Evolutionary conservation across 1,140 invertebrate genomes (phyloP), one percentile per base, ranked within the genome.

Genomic region (Drosophila pseudoobscura): DNA sequence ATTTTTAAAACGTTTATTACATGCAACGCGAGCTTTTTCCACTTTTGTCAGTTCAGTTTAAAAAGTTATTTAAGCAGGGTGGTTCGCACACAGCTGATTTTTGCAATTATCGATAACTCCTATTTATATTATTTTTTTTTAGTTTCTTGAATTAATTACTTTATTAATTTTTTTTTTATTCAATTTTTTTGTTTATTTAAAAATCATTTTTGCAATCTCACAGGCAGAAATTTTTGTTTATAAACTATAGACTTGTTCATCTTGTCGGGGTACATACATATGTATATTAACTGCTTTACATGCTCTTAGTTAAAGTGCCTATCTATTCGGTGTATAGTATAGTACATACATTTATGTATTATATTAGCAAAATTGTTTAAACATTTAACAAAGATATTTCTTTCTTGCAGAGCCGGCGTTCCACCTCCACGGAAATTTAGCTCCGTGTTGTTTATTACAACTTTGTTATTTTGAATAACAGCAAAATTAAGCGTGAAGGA

Each of bases 401-500:
- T 50, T 65, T 65, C 47, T 39, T 70, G 66, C 52, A 43, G 64
- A 49, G 64, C 66, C 13, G 1, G 8, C 69, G 39, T 43, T 26
- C 24, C 5, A 26, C 24, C 24, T 26, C 24, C 5, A 26, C 24
- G 53, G 53, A 50, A 66, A 66, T 55, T 39, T 8, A 2, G 44
- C 66, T 45, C 60, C 53, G 54, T 29, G 13, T 60, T 59, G 46
- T 47, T 75, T 65, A 75, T 71, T 71, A 71, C 68, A 71, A 62
- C 47, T 74, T 39, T 43, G 60, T 74, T 74, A 74, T 74, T 74
- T 43, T 56, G 60, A 74, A 75, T 71, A 75, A 77, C 55, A 75
- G 77, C 74, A 75, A 75, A 75, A 75, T 59, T 62, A 77, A 75
- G 74, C 74, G 74, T 77, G 73, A 75, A 62, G 55, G 59, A 15